Conservation (phyloP, 2,888 invertebrate species). For the Drosophila infuscata region DNA sequence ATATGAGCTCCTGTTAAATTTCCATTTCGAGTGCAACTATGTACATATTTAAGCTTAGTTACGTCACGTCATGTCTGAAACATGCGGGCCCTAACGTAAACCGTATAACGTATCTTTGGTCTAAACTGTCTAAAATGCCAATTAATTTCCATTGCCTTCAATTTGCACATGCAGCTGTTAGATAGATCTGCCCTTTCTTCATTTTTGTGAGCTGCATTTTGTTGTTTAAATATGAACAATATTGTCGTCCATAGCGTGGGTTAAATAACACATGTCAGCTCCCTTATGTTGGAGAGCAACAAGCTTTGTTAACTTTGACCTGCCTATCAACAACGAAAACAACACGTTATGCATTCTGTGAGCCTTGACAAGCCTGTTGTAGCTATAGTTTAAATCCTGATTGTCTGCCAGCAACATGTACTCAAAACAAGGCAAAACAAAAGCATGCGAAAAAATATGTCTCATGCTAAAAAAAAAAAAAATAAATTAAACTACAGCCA, state of each 20-base stretch:
- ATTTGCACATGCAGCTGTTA: constrained; percentile 32
- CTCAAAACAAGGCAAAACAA: constrained; percentile 28
- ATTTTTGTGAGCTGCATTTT: constrained; percentile 26
- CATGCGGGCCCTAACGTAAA: constrained; percentile 28
- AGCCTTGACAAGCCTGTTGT: constrained; percentile 50
- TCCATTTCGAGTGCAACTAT: constrained; percentile 21
- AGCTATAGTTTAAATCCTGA: constrained; percentile 62
- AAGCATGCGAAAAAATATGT: constrained; percentile 55
- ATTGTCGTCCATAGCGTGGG: constrained; percentile 30
- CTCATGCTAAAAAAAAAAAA: constrained; percentile 48
- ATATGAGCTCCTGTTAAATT: constrained; percentile 31
- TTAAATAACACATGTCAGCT: constrained; percentile 51
- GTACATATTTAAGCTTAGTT: constrained; percentile 21
- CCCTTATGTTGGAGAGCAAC: constrained; percentile 51
- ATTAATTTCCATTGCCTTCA: constrained; percentile 47
- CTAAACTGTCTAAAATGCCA: constrained; percentile 21
- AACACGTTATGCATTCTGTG: constrained; percentile 26
- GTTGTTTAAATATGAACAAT: constrained; percentile 40
- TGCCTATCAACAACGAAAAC: constrained; percentile 34
- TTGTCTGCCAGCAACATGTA: constrained; percentile 33
- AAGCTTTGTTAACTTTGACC: constrained; percentile 76
- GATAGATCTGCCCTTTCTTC: constrained; percentile 23
- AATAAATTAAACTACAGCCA: constrained; percentile 37
- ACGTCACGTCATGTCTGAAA: constrained; percentile 34
- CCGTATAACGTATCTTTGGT: constrained; percentile 2